Conservation (phyloP, 2,113 vertebrate genomes). For the Cervus canadensis region DNA sequence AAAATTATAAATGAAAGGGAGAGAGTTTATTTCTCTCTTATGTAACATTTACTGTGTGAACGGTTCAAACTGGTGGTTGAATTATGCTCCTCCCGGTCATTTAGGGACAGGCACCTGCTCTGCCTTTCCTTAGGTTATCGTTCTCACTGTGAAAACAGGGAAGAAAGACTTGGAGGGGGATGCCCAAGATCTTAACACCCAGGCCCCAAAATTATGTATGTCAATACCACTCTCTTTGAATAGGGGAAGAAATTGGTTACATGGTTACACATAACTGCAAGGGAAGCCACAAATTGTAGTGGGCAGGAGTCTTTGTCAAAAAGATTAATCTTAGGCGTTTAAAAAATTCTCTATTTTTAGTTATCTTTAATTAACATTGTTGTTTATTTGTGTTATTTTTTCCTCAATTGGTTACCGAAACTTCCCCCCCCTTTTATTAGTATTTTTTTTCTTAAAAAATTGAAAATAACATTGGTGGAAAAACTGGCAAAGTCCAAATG, state of each 20-base stretch:
- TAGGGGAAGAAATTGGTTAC: neutral
- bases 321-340: neutral
- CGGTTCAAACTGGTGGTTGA: neutral
- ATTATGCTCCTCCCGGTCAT: neutral
- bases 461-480: neutral
- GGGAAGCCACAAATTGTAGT: neutral
- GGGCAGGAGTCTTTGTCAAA: neutral
- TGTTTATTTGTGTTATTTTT: neutral
- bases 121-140: neutral
- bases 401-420: neutral
- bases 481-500: neutral
- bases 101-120: neutral
- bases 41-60: neutral
- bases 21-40: neutral
- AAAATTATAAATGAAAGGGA: neutral
- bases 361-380: neutral
- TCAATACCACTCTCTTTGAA: no score
- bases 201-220: neutral
- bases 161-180: neutral
- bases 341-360: neutral
- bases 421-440: neutral
- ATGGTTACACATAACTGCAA: neutral
- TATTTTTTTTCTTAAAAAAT: neutral
- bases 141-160: neutral
- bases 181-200: neutral